These are phyloP conservation scores for Bostrychus sinensis DNA, from an alignment of 2,113 vertebrate species.

Conservation along the genomic window DNA sequence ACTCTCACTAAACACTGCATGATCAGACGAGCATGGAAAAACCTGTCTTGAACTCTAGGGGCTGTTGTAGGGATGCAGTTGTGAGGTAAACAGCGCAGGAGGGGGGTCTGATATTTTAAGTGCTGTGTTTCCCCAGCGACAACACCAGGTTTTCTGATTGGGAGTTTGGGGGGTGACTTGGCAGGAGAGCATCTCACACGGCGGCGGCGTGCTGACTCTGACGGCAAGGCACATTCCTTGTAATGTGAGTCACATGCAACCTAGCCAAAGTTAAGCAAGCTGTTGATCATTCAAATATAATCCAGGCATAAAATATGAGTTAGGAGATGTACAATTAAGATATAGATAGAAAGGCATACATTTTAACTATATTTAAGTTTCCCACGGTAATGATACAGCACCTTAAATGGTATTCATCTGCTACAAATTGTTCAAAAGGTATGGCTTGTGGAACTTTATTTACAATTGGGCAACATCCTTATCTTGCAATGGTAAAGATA, in stretches of 20 bases:
- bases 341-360: neutral
- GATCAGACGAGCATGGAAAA: slow-evolving; percentile 59
- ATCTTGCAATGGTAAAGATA: too few species aligned
- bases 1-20: slow-evolving; percentile 56
- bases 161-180: slow-evolving; percentile 12
- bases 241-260: slow-evolving; percentile 40
- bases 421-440: neutral
- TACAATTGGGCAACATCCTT: too few species aligned
- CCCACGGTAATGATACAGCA: neutral
- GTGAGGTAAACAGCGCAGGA: slow-evolving; percentile 41
- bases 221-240: slow-evolving; percentile 56
- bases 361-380: neutral
- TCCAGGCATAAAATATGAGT: neutral
- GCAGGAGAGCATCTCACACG: slow-evolving; percentile 55
- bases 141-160: slow-evolving; percentile 33
- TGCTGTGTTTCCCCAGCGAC: slow-evolving; percentile 48
- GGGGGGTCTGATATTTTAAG: slow-evolving; percentile 41
- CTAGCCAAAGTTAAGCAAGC: neutral
- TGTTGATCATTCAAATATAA: slow-evolving; percentile 22
- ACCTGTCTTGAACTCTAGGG: slow-evolving; percentile 16
- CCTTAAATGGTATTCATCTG: neutral
- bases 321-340: neutral
- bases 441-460: too few species aligned
- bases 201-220: slow-evolving; percentile 35
- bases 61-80: slow-evolving; percentile 23